Conservation (phyloP, 1,140 invertebrate species). For the Lamellibrachia luymesi region DNA sequence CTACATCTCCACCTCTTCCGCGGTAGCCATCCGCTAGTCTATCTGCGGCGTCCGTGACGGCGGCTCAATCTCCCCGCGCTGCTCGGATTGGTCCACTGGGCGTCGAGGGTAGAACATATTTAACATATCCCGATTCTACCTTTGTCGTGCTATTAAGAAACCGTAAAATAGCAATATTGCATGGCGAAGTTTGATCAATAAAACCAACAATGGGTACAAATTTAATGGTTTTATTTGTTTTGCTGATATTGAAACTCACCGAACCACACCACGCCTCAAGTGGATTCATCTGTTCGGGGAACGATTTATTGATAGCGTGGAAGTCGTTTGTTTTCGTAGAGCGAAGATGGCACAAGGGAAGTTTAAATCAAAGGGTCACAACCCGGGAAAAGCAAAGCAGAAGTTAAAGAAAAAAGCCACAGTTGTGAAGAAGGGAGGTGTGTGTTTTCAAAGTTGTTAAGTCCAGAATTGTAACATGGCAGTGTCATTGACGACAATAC, state of each 20-base stretch:
- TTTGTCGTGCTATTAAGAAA: neutral
- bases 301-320: neutral
- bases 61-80: neutral
- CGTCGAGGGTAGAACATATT: neutral
- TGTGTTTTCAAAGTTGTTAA: neutral
- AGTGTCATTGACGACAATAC: neutral
- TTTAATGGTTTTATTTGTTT: neutral
- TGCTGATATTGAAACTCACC: neutral
- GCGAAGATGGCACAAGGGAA: neutral
- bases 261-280: neutral
- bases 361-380: neutral
- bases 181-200: neutral
- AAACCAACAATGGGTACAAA: neutral
- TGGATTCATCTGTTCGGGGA: neutral
- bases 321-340: neutral
- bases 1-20: neutral
- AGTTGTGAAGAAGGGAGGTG: neutral
- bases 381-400: neutral
- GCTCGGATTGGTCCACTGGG: neutral
- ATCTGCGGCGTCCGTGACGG: neutral
- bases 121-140: neutral
- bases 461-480: neutral
- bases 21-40: neutral
- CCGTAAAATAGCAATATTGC: neutral
- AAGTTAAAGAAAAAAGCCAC: slow-evolving; percentile 1